Percentiles rank a stretch among this genome's conserved stretches.
Evolutionary conservation across 2,888 invertebrate genomes (phyloP).

Genomic region (Gerris lacustris): DNA sequence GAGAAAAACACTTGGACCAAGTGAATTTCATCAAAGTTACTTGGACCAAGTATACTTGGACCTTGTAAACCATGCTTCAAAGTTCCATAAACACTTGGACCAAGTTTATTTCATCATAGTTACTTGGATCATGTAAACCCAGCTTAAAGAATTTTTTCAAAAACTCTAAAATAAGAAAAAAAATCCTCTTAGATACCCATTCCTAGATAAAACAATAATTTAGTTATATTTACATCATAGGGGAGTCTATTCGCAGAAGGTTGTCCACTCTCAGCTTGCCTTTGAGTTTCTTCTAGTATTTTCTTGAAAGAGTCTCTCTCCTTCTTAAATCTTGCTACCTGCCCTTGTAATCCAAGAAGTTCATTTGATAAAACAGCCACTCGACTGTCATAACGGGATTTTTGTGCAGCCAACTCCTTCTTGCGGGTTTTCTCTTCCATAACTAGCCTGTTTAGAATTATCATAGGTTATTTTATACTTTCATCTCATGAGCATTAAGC

Average conservation of each 20-base stretch:
- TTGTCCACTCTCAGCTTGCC: constrained; percentile 49
- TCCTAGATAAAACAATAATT: too few relatives aligned
- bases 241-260: background rate
- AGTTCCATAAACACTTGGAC: too few relatives aligned
- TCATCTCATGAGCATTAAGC: background rate
- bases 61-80: too few relatives aligned
- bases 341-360: constrained; percentile 65
- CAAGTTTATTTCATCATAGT: too few relatives aligned
- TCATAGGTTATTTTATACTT: background rate
- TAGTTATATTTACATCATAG: background rate
- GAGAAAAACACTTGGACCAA: too few relatives aligned
- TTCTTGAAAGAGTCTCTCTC: constrained; percentile 82
- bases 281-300: constrained; percentile 74
- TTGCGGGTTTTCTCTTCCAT: constrained; percentile 33
- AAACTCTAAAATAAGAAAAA: too few relatives aligned
- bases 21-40: too few relatives aligned
- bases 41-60: too few relatives aligned
- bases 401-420: constrained; percentile 60
- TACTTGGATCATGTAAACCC: too few relatives aligned
- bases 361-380: constrained; percentile 69
- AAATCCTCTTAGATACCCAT: too few relatives aligned
- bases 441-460: constrained; percentile 26
- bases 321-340: constrained; percentile 62
- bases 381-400: constrained; percentile 73
- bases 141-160: too few relatives aligned